These are phyloP conservation scores for Erebia aethiops DNA, from an alignment of 2,888 invertebrate species.

Conservation along the genomic window DNA sequence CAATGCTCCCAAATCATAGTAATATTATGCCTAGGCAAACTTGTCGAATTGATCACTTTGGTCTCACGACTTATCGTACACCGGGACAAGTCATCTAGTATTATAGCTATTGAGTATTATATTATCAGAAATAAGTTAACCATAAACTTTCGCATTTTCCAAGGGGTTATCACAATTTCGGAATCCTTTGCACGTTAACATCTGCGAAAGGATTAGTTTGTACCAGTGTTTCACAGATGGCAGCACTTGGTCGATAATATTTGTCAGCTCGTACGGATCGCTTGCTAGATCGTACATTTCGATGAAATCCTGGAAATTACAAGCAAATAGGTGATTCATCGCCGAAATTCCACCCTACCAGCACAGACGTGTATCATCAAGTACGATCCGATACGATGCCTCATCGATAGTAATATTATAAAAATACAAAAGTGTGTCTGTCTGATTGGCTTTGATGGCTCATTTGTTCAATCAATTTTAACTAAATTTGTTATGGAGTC, in stretches of 20 bases:
- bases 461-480: no score
- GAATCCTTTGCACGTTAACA: conserved; percentile 74
- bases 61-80: background rate
- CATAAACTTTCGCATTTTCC: conserved; percentile 41
- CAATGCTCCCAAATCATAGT: background rate
- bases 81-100: background rate
- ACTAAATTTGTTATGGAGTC: no score
- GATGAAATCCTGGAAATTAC: conserved; percentile 82
- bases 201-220: conserved; percentile 72
- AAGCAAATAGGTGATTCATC: background rate
- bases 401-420: no score
- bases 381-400: no score
- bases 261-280: conserved; percentile 89
- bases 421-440: no score
- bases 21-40: background rate
- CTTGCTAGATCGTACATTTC: conserved; percentile 89
- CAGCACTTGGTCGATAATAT: conserved; percentile 78
- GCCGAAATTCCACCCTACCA: no score
- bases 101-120: background rate
- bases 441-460: no score
- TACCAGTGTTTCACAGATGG: conserved; percentile 82
- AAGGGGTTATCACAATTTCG: conserved; percentile 55
- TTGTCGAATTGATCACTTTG: background rate
- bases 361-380: no score
- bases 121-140: conserved; percentile 24